Conservation (phyloP, 2,888 invertebrate genomes). For the Platynereis dumerilii region DNA sequence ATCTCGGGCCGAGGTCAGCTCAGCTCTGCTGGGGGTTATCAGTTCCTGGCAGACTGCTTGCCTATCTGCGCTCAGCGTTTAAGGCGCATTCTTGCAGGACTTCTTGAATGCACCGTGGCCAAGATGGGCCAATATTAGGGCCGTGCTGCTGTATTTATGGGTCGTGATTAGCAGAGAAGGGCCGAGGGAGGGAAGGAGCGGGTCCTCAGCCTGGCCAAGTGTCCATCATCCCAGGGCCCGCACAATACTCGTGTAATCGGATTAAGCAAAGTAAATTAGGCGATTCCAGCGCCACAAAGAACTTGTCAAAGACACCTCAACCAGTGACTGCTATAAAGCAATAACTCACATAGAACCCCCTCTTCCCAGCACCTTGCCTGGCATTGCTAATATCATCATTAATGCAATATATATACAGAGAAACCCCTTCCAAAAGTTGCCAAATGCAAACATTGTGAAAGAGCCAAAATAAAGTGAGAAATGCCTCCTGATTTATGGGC, state of each 20-base stretch:
- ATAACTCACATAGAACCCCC: not conserved
- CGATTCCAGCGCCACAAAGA: constrained; percentile 19
- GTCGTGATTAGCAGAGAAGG: too few relatives aligned
- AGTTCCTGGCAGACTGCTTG: constrained; percentile 4
- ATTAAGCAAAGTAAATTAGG: constrained; percentile 26
- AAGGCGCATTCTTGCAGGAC: constrained; percentile 18
- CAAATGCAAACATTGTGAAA: too few relatives aligned
- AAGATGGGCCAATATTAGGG: too few relatives aligned
- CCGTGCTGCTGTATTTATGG: too few relatives aligned
- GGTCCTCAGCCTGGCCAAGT: too few relatives aligned
- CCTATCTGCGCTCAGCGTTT: constrained; percentile 20
- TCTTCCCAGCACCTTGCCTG: too few relatives aligned
- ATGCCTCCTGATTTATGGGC: too few relatives aligned
- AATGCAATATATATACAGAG: too few relatives aligned
- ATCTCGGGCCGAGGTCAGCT: constrained; percentile 14
- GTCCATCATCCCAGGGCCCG: not conserved
- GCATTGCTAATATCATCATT: too few relatives aligned
- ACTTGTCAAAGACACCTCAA: not conserved
- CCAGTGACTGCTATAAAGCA: not conserved
- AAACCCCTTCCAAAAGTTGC: too few relatives aligned
- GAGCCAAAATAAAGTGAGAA: too few relatives aligned
- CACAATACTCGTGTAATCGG: constrained; percentile 22
- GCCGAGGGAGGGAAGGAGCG: too few relatives aligned
- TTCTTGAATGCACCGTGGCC: not conserved
- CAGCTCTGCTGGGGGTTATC: not conserved